A percentile compares a stretch with the other conserved stretches of the same genome.
Evolutionary conservation across 2,797 vertebrate species (phyloP).

Genomic region (Dipus sagitta): DNA sequence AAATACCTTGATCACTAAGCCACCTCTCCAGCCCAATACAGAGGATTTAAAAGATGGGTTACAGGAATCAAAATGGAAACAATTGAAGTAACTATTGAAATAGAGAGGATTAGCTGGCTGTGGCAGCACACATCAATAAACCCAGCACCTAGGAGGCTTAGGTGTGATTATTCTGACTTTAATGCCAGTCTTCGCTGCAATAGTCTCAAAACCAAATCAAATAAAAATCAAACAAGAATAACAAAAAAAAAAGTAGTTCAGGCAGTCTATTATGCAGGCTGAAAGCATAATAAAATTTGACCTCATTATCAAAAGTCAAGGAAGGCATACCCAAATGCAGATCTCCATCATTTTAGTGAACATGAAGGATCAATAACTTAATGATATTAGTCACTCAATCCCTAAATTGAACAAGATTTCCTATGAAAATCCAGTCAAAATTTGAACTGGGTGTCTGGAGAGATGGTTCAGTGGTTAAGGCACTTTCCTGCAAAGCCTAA

Average conservation of each 20-base stretch:
- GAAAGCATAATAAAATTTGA: slow-evolving; percentile 7
- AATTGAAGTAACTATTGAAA: not conserved
- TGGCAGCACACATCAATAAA: no score
- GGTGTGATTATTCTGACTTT: not conserved
- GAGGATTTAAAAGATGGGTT: not conserved
- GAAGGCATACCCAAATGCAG: not conserved
- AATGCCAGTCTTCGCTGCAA: not conserved
- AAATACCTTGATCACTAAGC: no score
- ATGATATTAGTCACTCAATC: not conserved
- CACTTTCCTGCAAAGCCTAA: no score
- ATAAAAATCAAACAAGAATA: no score
- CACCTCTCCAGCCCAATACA: not conserved
- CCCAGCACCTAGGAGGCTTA: not conserved
- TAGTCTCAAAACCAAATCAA: no score
- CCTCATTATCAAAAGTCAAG: not conserved
- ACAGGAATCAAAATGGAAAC: not conserved
- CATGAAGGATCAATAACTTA: not conserved
- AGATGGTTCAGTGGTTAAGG: no score
- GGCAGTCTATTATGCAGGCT: not conserved
- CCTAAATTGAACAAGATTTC: not conserved
- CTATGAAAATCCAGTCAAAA: not conserved
- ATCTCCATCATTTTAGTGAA: not conserved
- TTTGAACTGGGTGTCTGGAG: not conserved
- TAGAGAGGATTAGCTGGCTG: not conserved
- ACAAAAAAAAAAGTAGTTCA: not conserved